Evolutionary conservation across 2,113 vertebrate species (phyloP).

Genomic region (Hirundichthys speculiger): DNA sequence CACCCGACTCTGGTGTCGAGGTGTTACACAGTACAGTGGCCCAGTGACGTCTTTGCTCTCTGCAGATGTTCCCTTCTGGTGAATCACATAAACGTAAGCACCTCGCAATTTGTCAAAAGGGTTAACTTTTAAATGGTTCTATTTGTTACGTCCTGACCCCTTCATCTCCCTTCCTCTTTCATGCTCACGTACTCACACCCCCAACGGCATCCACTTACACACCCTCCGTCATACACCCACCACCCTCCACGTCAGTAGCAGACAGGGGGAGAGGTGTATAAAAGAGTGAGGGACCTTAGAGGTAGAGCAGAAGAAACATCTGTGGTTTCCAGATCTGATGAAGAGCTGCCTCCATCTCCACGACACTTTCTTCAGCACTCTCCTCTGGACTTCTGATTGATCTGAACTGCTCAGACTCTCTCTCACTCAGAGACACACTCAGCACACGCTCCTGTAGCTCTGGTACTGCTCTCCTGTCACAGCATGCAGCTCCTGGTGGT

Average conservation of each 20-base stretch:
- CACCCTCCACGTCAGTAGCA: constrained; percentile 77
- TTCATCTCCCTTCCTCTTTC: constrained; percentile 47
- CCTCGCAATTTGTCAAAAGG: constrained; percentile 62
- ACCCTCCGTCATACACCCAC: constrained; percentile 71
- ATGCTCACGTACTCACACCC: constrained; percentile 35
- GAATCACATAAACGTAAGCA: constrained; percentile 21
- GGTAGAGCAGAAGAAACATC: constrained; percentile 73
- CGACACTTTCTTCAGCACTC: constrained; percentile 37
- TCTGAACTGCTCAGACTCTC: constrained; percentile 35
- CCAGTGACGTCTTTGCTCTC: constrained; percentile 47
- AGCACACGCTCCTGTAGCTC: constrained; percentile 33
- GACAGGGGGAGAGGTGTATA: constrained; percentile 73
- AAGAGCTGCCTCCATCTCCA: constrained; percentile 51
- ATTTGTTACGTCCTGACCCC: constrained; percentile 76
- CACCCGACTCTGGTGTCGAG: too few relatives aligned
- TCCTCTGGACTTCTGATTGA: constrained; percentile 43
- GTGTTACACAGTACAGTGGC: too few relatives aligned
- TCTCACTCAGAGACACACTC: constrained; percentile 5
- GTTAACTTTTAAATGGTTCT: constrained; percentile 67
- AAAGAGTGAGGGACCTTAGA: constrained; percentile 77
- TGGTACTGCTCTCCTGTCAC: constrained; percentile 62
- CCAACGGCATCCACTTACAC: constrained; percentile 39
- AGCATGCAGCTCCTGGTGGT: constrained; percentile 85
- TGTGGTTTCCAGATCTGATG: constrained; percentile 57
- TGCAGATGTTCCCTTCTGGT: constrained; percentile 48